Evolutionary conservation across 2,888 invertebrate genomes (phyloP), one percentile per base, ranked within the genome.

Genomic region (Tenthredo livida): DNA sequence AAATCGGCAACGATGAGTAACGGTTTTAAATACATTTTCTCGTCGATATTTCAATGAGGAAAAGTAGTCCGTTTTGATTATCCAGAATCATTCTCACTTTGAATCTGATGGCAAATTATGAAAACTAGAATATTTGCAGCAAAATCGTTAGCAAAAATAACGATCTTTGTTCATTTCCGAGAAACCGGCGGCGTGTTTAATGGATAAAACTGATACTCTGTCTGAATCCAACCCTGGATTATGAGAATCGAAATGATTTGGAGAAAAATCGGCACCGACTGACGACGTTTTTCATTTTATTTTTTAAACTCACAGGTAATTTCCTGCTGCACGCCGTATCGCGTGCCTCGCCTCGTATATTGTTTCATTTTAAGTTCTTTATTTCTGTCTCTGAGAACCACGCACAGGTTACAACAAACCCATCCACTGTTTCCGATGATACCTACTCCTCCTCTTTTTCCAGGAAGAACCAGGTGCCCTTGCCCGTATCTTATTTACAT

Each of bases 401-500:
- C n/a, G 43, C 21, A n/a, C 17, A 10, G 70, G 70, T 12, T 17
- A 29, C 72, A 40, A 73, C 72, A 21, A 73, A 43, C 37, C 70
- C 70, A 70, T 70, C 70, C 70, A 70, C 72, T 43, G 43, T 73
- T 43, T 43, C 72, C 72, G 40, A 73, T 25, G 40, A 40, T 73
- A 73, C 72, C 25, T 67, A 33, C 67, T 67, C 29, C 67, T 61
- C 21, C 70, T 10, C 40, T n/a, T 43, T 7, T 73, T 73, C 43
- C 43, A n/a, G 25, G 43, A 43, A 73, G 21, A 43, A 73, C 72
- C 72, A 73, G 40, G 70, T 70, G 70, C 70, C 70, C n/a, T 70
- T 70, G 37, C 37, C 37, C 40, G 17, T 73, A 73, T 73, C 72
- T 73, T 73, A 73, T 73, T 73, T 73, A 73, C 72, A 73, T 73